Evolutionary conservation across 2,888 invertebrate species (phyloP), one percentile per base, ranked within the genome.

Genomic region (Hirtodrosophila cameraria): DNA sequence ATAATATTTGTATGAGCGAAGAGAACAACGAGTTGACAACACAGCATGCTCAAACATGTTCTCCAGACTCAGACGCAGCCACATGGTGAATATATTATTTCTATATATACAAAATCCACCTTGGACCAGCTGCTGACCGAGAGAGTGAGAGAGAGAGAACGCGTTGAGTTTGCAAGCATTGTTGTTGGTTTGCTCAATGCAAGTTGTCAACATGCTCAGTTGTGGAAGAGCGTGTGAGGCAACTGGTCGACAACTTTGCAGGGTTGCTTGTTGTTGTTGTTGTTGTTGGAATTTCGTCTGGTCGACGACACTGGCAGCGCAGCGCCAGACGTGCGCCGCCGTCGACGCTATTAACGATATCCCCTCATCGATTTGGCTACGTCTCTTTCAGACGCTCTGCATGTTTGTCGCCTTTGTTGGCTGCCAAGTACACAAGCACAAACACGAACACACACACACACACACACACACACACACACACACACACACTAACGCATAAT

Each of bases 261-360:
- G 8, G 5, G 3, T 28, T 12, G 27, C 0, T 23, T 41, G 20
- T 28, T 8, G 13, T 28, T 46, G 46, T 36, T 50, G 38, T 48
- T 69, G 63, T 43, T 41, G 66, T 55, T 57, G 23, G 39, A 27
- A 18, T 38, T 52, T 48, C 48, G 54, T 81, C 76, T 74, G 78
- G 76, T 81, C 82, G 76, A 74, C 78, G 76, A 76, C 76, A 81
- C 60, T 69, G 55, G 31, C 64, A 68, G 49, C 52, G 38, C 64
- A 63, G 50, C 64, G 59, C 59, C 74, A 76, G 81, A 77, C 84
- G 65, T 68, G 72, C 67, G 80, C 60, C 80, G 61, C 55, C 52
- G 75, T 66, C 62, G 64, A 70, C 76, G 80, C 78, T 75, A 65
- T 65, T 62, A 81, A 62, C 38, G 30, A 36, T 39, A 50, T 36